phyloP scores from a whole-genome alignment of 2,113 vertebrate genomes.

The Chloropsis cyanopogon region DNA sequence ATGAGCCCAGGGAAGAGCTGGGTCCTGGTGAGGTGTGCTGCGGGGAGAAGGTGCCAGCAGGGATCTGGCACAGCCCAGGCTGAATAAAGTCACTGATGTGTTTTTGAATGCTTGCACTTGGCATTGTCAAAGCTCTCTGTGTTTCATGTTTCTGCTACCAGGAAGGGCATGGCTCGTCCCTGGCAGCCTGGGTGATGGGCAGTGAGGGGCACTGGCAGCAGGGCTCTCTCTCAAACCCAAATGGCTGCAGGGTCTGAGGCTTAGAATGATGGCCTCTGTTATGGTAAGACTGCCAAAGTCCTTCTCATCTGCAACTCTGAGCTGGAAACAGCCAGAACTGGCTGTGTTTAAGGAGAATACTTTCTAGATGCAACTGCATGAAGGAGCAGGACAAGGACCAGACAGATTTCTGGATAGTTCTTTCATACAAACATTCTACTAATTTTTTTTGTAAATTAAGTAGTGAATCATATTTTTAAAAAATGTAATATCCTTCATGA shows the following conservation, averaged over 20 bases:
- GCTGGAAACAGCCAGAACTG: background rate
- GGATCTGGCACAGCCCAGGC: background rate
- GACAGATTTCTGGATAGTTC: background rate
- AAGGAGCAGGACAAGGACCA: background rate
- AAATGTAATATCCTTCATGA: background rate
- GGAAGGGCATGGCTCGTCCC: background rate
- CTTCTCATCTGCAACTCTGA: background rate
- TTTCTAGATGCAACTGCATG: background rate
- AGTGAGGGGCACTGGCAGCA: fast-evolving
- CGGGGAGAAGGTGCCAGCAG: background rate
- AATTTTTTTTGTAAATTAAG: background rate
- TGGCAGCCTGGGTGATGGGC: background rate
- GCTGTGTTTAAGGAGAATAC: background rate
- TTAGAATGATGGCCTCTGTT: background rate
- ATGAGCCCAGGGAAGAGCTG: background rate
- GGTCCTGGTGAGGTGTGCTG: background rate
- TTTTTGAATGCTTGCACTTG: background rate
- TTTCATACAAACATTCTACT: background rate
- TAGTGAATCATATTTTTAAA: background rate
- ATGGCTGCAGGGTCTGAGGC: background rate
- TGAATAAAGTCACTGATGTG: background rate
- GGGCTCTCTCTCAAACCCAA: background rate
- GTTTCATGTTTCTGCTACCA: background rate
- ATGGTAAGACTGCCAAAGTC: background rate
- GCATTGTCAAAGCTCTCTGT: background rate